Conservation (phyloP, 2,888 invertebrate species). For the Lycia hirtaria region DNA sequence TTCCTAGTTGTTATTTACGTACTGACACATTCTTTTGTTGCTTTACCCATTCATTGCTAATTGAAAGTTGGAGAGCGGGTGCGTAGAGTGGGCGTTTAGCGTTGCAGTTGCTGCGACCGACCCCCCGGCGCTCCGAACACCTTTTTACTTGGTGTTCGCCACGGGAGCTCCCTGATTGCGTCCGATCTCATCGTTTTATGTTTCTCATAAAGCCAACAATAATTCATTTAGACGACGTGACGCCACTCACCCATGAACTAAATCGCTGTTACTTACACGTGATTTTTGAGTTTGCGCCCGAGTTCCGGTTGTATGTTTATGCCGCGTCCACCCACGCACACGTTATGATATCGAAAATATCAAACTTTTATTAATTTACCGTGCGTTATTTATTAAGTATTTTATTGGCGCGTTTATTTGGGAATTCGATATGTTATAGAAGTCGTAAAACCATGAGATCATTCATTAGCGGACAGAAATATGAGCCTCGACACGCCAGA, state of each 20-base stretch:
- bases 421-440: conserved; percentile 18
- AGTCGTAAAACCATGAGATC: conserved; percentile 26
- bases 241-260: conserved; percentile 83
- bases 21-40: conserved; percentile 64
- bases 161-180: conserved; percentile 84
- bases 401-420: conserved; percentile 24
- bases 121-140: conserved; percentile 76
- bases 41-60: conserved; percentile 75
- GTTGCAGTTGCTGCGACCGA: conserved; percentile 65
- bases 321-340: conserved; percentile 26
- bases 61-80: conserved; percentile 77
- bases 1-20: conserved; percentile 53
- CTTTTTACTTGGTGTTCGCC: conserved; percentile 79
- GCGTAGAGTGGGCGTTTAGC: conserved; percentile 75
- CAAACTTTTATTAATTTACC: conserved; percentile 26
- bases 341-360: conserved; percentile 13
- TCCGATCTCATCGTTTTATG: conserved; percentile 84
- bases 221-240: conserved; percentile 85
- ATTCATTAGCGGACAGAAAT: conserved; percentile 22
- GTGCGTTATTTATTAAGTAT: conserved; percentile 21
- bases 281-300: conserved; percentile 52
- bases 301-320: conserved; percentile 50
- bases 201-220: conserved; percentile 84
- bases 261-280: conserved; percentile 61
- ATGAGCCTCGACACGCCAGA: conserved; percentile 1